These are phyloP conservation scores for Penaeus japonicus DNA, from an alignment of 1,140 invertebrate species.

Conservation along the genomic window DNA sequence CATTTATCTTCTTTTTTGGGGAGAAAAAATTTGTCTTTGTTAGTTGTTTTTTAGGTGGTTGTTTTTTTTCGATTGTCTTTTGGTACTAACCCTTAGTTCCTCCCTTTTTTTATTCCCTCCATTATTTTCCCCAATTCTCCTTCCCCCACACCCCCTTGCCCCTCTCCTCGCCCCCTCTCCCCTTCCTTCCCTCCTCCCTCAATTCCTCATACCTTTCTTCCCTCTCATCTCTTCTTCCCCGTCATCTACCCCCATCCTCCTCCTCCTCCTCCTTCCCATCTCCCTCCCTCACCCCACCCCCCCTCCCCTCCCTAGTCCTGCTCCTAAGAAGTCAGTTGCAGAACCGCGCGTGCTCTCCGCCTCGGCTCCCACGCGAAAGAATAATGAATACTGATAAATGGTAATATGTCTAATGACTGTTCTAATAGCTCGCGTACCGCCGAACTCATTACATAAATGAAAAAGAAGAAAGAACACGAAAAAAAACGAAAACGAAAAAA, in stretches of 20 bases:
- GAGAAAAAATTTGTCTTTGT: too few relatives aligned
- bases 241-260: not conserved
- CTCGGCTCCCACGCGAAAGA: not conserved
- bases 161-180: not conserved
- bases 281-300: too few relatives aligned
- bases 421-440: not conserved
- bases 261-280: not conserved
- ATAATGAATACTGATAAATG: not conserved
- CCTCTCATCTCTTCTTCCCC: not conserved
- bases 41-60: too few relatives aligned
- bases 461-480: too few relatives aligned
- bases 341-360: not conserved
- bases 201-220: not conserved
- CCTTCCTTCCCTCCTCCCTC: not conserved
- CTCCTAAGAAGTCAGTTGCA: not conserved
- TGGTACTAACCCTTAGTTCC: too few relatives aligned
- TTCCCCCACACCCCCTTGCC: not conserved
- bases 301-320: not conserved
- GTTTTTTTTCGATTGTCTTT: too few relatives aligned
- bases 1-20: too few relatives aligned
- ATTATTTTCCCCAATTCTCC: not conserved
- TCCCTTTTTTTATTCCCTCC: not conserved
- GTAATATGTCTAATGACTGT: too few relatives aligned
- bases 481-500: not conserved
- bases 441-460: not conserved